phyloP scores from a whole-genome alignment of 2,113 vertebrate species.

The Acanthisitta chloris region DNA sequence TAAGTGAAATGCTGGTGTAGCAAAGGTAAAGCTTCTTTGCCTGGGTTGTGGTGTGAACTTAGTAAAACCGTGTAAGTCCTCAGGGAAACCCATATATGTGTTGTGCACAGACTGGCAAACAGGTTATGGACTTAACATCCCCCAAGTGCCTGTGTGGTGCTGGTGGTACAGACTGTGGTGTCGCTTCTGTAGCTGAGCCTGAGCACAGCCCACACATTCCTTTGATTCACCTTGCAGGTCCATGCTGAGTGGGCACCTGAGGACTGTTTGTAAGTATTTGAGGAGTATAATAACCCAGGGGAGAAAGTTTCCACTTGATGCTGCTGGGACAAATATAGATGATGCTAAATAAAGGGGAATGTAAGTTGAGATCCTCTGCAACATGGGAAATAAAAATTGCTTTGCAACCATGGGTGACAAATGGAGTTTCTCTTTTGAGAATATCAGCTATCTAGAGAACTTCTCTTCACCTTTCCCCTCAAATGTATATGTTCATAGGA shows the following conservation, averaged over 20 bases:
- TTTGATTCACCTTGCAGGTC: background rate
- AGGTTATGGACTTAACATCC: background rate
- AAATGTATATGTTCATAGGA: background rate
- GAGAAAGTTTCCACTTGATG: background rate
- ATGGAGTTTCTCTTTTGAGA: background rate
- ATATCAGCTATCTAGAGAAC: background rate
- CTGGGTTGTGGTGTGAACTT: background rate
- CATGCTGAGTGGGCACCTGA: background rate
- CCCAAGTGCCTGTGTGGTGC: background rate
- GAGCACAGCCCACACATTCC: background rate
- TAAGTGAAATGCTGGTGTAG: background rate
- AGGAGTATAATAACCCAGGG: background rate
- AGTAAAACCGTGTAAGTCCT: background rate
- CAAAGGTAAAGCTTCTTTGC: background rate
- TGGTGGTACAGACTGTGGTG: background rate
- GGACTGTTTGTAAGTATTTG: background rate
- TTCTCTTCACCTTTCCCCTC: background rate
- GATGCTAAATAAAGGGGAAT: background rate
- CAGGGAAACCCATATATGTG: background rate
- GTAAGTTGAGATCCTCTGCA: background rate
- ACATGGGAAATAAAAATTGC: background rate
- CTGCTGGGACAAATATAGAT: background rate
- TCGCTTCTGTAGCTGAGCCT: background rate
- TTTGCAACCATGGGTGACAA: background rate
- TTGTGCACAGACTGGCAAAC: background rate